Evolutionary conservation across 2,888 invertebrate species (phyloP), one percentile per base, ranked within the genome.

Genomic region (Psylliodes chrysocephalus): DNA sequence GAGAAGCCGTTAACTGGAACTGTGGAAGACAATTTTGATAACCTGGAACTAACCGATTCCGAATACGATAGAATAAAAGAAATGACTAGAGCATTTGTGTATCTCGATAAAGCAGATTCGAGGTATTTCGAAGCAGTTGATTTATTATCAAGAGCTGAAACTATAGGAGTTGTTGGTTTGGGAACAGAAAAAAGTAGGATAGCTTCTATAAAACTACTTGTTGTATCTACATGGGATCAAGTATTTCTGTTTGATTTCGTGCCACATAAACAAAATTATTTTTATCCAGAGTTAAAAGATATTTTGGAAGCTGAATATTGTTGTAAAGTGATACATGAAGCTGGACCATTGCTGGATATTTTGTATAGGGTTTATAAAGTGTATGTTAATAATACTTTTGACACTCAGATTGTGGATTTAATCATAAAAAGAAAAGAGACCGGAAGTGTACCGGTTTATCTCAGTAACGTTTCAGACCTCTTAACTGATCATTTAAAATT

Each of bases 291-390:
- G 64, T 28, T 74, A 4, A 73, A 71, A 59, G 64, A 69, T 7
- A 67, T 74, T 8, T 66, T 74, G 19, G 71, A 72, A 63, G 67
- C 68, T 6, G 68, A 70, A 38, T 69, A 60, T 55, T 62, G 71
- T 5, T 68, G 68, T 14, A 74, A 74, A 61, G 70, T 74, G 6
- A 70, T 74, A 0, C 71, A 74, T 56, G 69, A 68, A 59, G 69
- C 70, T 60, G 70, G 73, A 5, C 68, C 67, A 19, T 38, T 72
- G 17, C 62, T 72, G 17, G 73, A 73, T 60, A 57, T 70, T 44
- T 66, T 74, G 2, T 66, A 67, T 60, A 60, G 69, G 30, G 55
- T 63, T 8, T 73, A 73, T 33, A 66, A 69, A 14, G 67, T 72
- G 14, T 70, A 67, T 54, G 42, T 68, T 5, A 63, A 63, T 40